These are phyloP conservation scores for Odobenus rosmarus DNA, from an alignment of 2,113 vertebrate genomes.

Conservation along the genomic window DNA sequence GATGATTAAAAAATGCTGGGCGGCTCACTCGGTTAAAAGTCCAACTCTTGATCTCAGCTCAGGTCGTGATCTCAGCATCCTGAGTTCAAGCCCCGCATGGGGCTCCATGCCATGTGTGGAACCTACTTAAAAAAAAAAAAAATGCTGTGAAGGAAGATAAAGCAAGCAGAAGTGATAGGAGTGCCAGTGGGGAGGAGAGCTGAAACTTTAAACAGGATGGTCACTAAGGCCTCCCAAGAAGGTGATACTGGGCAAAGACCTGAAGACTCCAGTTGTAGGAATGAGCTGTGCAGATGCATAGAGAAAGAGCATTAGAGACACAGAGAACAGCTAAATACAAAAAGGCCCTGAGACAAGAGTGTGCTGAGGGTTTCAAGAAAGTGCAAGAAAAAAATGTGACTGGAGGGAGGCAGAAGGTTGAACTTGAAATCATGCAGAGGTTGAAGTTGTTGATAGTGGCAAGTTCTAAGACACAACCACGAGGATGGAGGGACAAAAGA, in stretches of 20 bases:
- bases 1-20: neutral
- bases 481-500: neutral
- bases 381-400: neutral
- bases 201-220: neutral
- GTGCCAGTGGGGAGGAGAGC: too few relatives aligned
- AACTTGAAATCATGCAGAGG: neutral
- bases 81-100: neutral
- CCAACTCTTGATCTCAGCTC: neutral
- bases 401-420: neutral
- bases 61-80: neutral
- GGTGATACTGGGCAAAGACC: neutral
- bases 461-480: neutral
- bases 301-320: neutral
- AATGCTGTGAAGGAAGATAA: neutral
- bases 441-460: neutral
- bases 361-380: neutral
- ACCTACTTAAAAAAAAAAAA: neutral
- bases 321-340: neutral
- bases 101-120: neutral
- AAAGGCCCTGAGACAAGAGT: too few relatives aligned
- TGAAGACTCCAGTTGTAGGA: neutral
- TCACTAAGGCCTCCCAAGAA: neutral
- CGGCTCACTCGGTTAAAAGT: neutral
- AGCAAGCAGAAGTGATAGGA: neutral
- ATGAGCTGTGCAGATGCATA: neutral